Evolutionary conservation across 2,888 invertebrate species (phyloP), one percentile per base, ranked within the genome.

Genomic region (Oxytorus armatus): DNA sequence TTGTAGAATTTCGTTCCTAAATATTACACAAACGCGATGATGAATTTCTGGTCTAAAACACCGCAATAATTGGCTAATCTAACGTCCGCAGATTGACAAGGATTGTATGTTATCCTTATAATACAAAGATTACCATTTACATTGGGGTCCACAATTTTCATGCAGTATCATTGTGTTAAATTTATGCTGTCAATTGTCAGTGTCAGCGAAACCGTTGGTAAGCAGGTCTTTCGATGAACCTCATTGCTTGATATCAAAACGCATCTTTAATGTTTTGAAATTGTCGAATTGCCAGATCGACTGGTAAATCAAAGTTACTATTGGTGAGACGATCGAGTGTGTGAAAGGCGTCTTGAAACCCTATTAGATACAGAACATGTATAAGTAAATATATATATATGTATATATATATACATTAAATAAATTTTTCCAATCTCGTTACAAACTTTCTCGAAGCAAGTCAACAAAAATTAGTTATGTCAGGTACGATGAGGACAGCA

Each of bases 201-300:
- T 25, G 14, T 39, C 39, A 49, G 42, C 33, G 36, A 14, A n/a
- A 14, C 16, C 39, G 3, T 75, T 36, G 49, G 18, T 39, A 36
- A 44, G 55, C 66, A 11, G 11, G 11, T 33, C 14, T 25, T 44
- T 16, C 14, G 47, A 29, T 53, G 1, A 49, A 14, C 25, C 25
- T 8, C 47, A 25, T 39, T 44, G 10, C 8, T 66, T 18, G 53
- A 14, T 49, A 86, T 91, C 88, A 92, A 83, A 92, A 92, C 79
- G 92, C 98, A 93, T 99, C 98, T 93, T 97, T 98, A 92, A 99
- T 99, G 93, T 98, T 98, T 91, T 98, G 97, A 91, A 99, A 98
- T 89, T 99, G 98, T 89, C 98, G 95, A 49, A 99, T 96, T 47
- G 99, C 99, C 87, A 99, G 93, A 92, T 99, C 99, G 14, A 98